Percentiles rank a stretch among this genome's conserved stretches.
These are phyloP conservation scores for Eristalinus aeneus DNA, from an alignment of 2,888 invertebrate genomes.

Conservation along the genomic window DNA sequence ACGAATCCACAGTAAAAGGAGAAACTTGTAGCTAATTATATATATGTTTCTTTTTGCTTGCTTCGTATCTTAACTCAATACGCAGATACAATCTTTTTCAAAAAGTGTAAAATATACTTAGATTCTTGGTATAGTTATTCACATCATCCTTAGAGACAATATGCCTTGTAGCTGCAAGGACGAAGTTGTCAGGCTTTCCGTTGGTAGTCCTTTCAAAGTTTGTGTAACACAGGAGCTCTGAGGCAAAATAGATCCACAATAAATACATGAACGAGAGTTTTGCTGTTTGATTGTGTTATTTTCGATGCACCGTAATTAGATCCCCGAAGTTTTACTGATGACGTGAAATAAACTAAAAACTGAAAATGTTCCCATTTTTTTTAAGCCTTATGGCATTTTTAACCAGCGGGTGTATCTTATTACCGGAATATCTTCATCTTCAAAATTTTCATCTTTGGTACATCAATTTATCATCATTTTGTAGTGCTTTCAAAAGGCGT, in stretches of 20 bases:
- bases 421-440: neutral
- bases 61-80: neutral
- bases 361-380: too few species aligned
- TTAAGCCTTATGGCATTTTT: too few species aligned
- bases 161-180: neutral
- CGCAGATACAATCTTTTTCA: neutral
- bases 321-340: conserved; percentile 30
- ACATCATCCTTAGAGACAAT: conserved; percentile 6
- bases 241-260: neutral
- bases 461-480: conserved; percentile 48
- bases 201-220: neutral
- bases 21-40: conserved; percentile 25
- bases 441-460: neutral
- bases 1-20: neutral
- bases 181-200: conserved; percentile 11
- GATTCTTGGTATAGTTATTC: conserved; percentile 7
- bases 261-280: neutral
- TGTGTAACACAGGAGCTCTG: neutral
- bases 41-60: neutral
- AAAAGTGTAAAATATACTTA: conserved; percentile 7
- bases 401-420: conserved; percentile 4
- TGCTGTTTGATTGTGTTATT: conserved; percentile 4
- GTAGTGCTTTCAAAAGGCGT: conserved; percentile 19
- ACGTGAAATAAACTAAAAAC: conserved; percentile 29
- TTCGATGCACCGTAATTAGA: conserved; percentile 39